Percentiles rank a stretch among this genome's conserved stretches.
phyloP scores from a whole-genome alignment of 2,797 vertebrate species.

The Anguilla megastoma region DNA sequence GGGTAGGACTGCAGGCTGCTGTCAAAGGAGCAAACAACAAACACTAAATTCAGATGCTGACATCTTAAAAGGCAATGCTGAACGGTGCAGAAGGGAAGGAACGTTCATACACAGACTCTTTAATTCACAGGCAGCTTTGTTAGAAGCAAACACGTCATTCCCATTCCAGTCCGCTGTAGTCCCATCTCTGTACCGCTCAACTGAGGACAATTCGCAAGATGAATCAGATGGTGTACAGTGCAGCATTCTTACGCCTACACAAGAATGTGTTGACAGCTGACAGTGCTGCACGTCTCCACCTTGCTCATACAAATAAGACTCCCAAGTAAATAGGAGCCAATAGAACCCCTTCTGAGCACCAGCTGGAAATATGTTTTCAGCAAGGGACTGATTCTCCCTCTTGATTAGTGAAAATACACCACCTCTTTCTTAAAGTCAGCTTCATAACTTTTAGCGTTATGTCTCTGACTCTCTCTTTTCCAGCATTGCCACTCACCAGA shows the following conservation, averaged over 20 bases:
- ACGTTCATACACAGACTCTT: neutral
- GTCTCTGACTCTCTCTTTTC: neutral
- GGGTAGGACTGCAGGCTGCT: slow-evolving; percentile 1
- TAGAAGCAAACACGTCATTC: neutral
- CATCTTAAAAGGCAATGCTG: neutral
- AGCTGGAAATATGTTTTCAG: neutral
- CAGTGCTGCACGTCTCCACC: neutral
- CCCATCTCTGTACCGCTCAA: neutral
- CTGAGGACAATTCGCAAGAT: neutral
- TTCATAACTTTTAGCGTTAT: neutral
- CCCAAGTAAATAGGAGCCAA: neutral
- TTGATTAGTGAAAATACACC: neutral
- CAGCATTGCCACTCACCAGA: neutral
- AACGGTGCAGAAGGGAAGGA: neutral
- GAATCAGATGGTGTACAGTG: neutral
- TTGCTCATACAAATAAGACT: neutral
- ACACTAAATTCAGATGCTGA: neutral
- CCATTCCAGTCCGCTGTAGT: neutral
- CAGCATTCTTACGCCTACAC: neutral
- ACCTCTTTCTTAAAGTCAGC: neutral
- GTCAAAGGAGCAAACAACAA: neutral
- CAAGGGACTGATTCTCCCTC: neutral
- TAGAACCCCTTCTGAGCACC: neutral
- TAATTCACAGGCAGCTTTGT: neutral
- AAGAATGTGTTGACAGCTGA: neutral